Evolutionary conservation across 1,140 invertebrate species (phyloP).

Genomic region (Drosophila orosa): DNA sequence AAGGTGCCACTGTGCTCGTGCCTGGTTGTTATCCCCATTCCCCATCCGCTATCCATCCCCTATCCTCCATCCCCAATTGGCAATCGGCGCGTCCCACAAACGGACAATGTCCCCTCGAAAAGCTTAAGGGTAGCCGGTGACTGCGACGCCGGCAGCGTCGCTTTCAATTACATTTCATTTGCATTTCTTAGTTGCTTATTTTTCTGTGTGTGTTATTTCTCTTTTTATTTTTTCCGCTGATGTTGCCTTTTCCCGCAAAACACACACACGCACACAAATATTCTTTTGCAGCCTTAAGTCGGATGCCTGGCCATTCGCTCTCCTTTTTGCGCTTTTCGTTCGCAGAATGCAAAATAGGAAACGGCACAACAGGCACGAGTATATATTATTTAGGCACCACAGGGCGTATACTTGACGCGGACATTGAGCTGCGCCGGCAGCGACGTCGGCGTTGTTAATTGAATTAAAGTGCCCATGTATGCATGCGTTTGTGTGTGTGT

Average conservation of each 20-base stretch:
- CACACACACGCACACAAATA: conserved; percentile 19
- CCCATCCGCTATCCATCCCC: conserved; percentile 12
- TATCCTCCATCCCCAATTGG: conserved; percentile 18
- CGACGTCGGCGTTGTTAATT: conserved; percentile 69
- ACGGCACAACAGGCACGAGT: conserved; percentile 34
- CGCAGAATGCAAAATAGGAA: conserved; percentile 74
- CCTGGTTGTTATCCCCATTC: conserved; percentile 4
- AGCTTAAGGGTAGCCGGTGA: conserved; percentile 76
- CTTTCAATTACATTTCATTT: conserved; percentile 83
- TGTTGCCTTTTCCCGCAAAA: conserved; percentile 61
- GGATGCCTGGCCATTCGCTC: conserved; percentile 49
- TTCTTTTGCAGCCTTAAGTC: conserved; percentile 60
- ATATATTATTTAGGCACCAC: conserved; percentile 61
- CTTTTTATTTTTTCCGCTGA: conserved; percentile 54
- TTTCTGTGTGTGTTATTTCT: conserved; percentile 56
- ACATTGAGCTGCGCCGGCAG: conserved; percentile 64
- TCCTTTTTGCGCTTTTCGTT: conserved; percentile 62
- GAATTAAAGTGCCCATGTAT: conserved; percentile 73
- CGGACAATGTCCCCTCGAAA: conserved; percentile 79
- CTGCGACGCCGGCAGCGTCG: conserved; percentile 54
- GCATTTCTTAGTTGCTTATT: conserved; percentile 77
- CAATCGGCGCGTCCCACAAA: conserved; percentile 64
- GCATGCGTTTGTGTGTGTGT: conserved; percentile 14
- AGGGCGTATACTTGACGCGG: conserved; percentile 76
- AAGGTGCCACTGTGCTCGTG: conserved; percentile 47